A percentile compares a stretch with the other conserved stretches of the same genome.
Evolutionary conservation across 2,888 invertebrate genomes (phyloP).

Genomic region (Calliphora vomitoria): DNA sequence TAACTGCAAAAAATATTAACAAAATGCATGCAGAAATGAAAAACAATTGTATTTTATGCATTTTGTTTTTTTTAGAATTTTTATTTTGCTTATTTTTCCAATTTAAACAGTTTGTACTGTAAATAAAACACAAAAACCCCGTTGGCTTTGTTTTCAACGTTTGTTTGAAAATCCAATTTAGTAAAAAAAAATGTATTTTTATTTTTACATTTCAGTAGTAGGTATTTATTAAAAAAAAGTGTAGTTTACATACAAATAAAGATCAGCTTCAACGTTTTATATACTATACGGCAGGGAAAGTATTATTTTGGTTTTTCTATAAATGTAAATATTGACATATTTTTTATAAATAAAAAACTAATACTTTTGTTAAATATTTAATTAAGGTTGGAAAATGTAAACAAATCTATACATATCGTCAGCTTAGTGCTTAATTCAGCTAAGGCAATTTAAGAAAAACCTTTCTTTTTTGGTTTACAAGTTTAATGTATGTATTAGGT

Average conservation of each 20-base stretch:
- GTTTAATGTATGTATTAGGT: too few species aligned
- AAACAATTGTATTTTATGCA: slow-evolving; percentile 10
- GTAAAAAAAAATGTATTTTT: background rate
- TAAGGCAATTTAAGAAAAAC: too few species aligned
- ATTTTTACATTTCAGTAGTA: background rate
- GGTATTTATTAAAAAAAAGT: background rate
- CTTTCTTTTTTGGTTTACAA: too few species aligned
- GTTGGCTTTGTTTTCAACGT: background rate
- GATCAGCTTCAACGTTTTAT: background rate
- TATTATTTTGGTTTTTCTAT: background rate
- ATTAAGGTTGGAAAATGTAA: too few species aligned
- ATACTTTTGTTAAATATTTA: too few species aligned
- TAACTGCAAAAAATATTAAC: background rate
- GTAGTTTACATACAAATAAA: background rate
- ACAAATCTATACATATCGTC: too few species aligned
- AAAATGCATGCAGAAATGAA: background rate
- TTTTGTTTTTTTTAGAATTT: background rate
- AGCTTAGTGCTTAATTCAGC: too few species aligned
- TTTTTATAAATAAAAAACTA: too few species aligned
- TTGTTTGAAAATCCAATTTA: slow-evolving; percentile 28
- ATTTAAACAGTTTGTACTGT: background rate
- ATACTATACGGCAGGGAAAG: background rate
- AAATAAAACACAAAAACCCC: background rate
- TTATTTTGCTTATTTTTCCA: slow-evolving; percentile 8
- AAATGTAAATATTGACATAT: background rate